Evolutionary conservation across 2,888 invertebrate species (phyloP).

Genomic region (Palloptera scutellata): DNA sequence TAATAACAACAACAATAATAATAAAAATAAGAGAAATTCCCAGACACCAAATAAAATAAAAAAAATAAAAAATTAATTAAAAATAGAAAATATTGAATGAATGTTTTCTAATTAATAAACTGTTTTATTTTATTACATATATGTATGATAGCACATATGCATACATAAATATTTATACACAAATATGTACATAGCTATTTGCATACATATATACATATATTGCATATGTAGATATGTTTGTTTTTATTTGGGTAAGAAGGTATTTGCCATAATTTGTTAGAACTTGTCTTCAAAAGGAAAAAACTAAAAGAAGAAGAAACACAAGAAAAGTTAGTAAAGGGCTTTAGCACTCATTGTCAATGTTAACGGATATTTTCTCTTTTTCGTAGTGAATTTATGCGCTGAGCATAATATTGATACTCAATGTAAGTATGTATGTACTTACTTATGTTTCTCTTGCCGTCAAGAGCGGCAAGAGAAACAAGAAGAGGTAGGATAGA

Average conservation of each 20-base stretch:
- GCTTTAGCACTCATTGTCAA: slow-evolving; percentile 11
- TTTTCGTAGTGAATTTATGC: slow-evolving; percentile 3
- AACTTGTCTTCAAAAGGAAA: not conserved
- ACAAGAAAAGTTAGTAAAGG: slow-evolving; percentile 6
- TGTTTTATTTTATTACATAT: not conserved
- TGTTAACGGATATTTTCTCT: slow-evolving; percentile 18
- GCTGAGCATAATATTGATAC: not conserved
- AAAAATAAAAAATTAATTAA: no score
- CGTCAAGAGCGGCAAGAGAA: not conserved
- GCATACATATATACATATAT: no score
- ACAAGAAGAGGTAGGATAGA: not conserved
- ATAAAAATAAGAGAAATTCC: no score
- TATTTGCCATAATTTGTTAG: not conserved
- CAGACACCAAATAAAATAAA: no score
- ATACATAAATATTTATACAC: slow-evolving; percentile 6
- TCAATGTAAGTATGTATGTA: no score
- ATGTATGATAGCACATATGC: not conserved
- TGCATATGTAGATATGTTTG: no score
- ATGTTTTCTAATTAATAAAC: no score
- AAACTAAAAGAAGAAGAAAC: no score
- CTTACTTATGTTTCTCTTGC: no score
- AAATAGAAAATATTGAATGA: no score
- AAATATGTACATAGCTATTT: not conserved
- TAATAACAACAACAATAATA: no score
- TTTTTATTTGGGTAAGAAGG: not conserved